These are phyloP conservation scores for Eidolon helvum DNA, from an alignment of 2,113 vertebrate species.

Conservation along the genomic window DNA sequence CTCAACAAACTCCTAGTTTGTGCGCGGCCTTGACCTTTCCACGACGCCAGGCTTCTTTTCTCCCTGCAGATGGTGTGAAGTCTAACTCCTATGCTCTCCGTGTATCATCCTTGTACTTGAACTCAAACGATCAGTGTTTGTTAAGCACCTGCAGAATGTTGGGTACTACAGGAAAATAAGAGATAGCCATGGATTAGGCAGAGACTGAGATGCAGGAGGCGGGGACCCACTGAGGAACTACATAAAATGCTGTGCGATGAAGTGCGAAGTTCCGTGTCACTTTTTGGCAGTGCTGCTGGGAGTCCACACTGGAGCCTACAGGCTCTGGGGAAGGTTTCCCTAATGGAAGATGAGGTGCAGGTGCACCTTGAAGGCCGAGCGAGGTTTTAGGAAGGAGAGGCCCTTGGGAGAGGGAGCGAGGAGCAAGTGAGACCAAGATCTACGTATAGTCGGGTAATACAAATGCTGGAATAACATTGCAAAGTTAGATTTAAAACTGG, in stretches of 20 bases:
- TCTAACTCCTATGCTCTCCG: too few species aligned
- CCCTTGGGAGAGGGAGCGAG: neutral
- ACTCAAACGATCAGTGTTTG: neutral
- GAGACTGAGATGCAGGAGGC: neutral
- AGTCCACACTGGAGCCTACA: accelerated
- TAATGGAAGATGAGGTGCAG: neutral
- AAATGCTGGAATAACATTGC: neutral
- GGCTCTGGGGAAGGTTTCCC: neutral
- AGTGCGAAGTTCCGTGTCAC: neutral
- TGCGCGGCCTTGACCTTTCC: neutral
- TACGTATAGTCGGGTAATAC: accelerated
- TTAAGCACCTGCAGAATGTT: neutral
- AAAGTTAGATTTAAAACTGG: neutral
- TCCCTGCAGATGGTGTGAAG: too few species aligned
- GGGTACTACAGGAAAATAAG: neutral
- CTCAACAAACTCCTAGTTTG: neutral
- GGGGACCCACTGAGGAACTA: neutral
- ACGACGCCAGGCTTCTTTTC: too few species aligned
- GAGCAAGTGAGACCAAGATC: neutral
- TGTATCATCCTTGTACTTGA: neutral
- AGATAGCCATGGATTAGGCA: neutral
- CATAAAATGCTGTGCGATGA: neutral
- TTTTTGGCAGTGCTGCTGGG: neutral
- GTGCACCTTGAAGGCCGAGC: neutral
- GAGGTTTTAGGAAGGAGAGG: neutral